These are phyloP conservation scores for Camponotus floridanus DNA, from an alignment of 1,140 invertebrate genomes.

Conservation along the genomic window DNA sequence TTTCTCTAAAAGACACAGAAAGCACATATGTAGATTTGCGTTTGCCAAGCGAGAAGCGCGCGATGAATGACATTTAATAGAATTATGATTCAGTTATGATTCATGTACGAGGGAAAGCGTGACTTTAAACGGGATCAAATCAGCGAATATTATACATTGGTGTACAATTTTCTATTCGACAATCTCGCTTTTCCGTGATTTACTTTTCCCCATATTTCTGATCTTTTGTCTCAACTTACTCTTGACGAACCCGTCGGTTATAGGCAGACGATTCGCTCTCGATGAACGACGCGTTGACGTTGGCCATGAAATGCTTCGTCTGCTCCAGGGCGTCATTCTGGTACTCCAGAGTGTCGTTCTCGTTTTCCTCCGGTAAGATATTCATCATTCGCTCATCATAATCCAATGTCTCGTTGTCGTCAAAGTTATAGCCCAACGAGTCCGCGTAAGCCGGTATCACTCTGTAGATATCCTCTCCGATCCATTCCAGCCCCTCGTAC, in stretches of 20 bases:
- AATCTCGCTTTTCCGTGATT: neutral
- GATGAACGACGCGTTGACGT: conserved; percentile 48
- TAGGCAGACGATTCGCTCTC: conserved; percentile 72
- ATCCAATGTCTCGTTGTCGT: conserved; percentile 65
- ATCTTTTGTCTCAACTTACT: conserved; percentile 76
- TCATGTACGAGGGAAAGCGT: neutral
- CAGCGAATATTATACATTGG: neutral
- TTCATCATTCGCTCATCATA: conserved; percentile 57
- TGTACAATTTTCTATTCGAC: neutral
- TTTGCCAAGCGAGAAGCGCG: conserved; percentile 58
- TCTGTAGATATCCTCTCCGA: conserved; percentile 83
- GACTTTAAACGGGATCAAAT: neutral
- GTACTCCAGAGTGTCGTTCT: conserved; percentile 76
- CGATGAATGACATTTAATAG: conserved; percentile 56
- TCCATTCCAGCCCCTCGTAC: conserved; percentile 84
- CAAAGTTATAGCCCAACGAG: conserved; percentile 70
- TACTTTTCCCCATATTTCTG: neutral
- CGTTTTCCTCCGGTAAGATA: conserved; percentile 30
- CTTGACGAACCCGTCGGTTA: conserved; percentile 75
- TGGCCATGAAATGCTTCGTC: conserved; percentile 31
- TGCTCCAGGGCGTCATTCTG: conserved; percentile 73
- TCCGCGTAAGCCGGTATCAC: conserved; percentile 79
- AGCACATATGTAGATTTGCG: conserved; percentile 61
- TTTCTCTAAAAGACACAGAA: conserved; percentile 82
- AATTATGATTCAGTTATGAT: conserved; percentile 3